Conservation (phyloP, 2,888 invertebrate genomes). For the Acheta domesticus region DNA sequence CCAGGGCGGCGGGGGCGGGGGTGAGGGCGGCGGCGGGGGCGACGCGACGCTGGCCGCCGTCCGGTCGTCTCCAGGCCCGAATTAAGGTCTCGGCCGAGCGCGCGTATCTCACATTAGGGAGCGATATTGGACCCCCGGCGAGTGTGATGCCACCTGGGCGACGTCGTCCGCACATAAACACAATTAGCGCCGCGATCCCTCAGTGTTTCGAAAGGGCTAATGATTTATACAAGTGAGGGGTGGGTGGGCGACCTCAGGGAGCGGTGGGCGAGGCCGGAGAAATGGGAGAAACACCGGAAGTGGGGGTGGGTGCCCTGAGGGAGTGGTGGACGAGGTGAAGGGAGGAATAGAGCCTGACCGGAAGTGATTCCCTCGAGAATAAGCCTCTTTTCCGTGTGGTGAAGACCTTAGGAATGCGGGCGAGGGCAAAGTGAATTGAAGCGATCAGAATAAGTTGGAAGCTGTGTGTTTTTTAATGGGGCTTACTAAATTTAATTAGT, state of each 20-base stretch:
- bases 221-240: background rate
- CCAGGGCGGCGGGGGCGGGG: background rate
- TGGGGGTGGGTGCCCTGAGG: too few relatives aligned
- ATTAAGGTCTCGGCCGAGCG: slow-evolving; percentile 29
- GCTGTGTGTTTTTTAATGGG: too few relatives aligned
- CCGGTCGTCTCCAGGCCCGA: slow-evolving; percentile 22
- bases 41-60: background rate
- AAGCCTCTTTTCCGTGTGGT: too few relatives aligned
- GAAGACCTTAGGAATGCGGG: too few relatives aligned
- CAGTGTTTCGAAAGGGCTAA: slow-evolving; percentile 20
- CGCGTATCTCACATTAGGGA: slow-evolving; percentile 36
- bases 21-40: background rate
- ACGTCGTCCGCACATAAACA: background rate
- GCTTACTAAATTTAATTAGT: too few relatives aligned
- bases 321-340: too few relatives aligned
- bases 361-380: too few relatives aligned
- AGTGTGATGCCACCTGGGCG: background rate
- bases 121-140: slow-evolving; percentile 31
- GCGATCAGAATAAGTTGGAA: too few relatives aligned
- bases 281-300: too few relatives aligned
- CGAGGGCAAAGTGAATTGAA: too few relatives aligned
- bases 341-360: too few relatives aligned
- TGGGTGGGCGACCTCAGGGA: background rate
- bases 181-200: slow-evolving; percentile 12
- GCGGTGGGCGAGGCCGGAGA: too few relatives aligned